A percentile compares a stretch with the other conserved stretches of the same genome.
Evolutionary conservation across 1,140 invertebrate genomes (phyloP).

Genomic region (Pseudomyrmex gracilis): DNA sequence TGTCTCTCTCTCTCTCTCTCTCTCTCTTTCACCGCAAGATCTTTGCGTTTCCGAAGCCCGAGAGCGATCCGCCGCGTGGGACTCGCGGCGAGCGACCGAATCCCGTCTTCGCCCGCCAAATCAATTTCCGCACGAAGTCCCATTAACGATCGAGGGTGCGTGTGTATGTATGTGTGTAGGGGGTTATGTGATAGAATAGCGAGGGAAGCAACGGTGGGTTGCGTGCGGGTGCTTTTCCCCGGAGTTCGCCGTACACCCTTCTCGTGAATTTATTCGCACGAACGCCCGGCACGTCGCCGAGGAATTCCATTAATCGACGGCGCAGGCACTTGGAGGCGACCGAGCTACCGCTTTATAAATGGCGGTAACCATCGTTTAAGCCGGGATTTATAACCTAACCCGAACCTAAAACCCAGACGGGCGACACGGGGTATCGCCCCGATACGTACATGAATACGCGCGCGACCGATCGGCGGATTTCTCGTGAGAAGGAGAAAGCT

Average conservation of each 20-base stretch:
- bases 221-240: slow-evolving; percentile 39
- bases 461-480: too few relatives aligned
- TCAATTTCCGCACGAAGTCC: slow-evolving; percentile 76
- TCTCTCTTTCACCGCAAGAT: neutral
- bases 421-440: slow-evolving; percentile 15
- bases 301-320: slow-evolving; percentile 75
- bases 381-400: slow-evolving; percentile 69
- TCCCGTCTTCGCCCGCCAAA: slow-evolving; percentile 64
- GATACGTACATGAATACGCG: slow-evolving; percentile 7
- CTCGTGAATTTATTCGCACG: slow-evolving; percentile 74
- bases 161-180: neutral
- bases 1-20: too few relatives aligned
- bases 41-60: neutral
- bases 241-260: slow-evolving; percentile 49
- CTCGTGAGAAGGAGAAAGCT: too few relatives aligned
- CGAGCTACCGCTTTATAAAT: slow-evolving; percentile 72
- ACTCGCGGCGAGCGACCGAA: slow-evolving; percentile 28
- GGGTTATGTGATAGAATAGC: neutral
- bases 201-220: neutral
- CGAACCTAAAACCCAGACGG: slow-evolving; percentile 33
- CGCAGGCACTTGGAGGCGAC: slow-evolving; percentile 72
- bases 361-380: slow-evolving; percentile 69
- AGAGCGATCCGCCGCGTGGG: slow-evolving; percentile 3
- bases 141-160: slow-evolving; percentile 72
- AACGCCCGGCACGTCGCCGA: slow-evolving; percentile 71